Evolutionary conservation across 2,888 invertebrate species (phyloP).

Genomic region (Cheilosia variabilis): DNA sequence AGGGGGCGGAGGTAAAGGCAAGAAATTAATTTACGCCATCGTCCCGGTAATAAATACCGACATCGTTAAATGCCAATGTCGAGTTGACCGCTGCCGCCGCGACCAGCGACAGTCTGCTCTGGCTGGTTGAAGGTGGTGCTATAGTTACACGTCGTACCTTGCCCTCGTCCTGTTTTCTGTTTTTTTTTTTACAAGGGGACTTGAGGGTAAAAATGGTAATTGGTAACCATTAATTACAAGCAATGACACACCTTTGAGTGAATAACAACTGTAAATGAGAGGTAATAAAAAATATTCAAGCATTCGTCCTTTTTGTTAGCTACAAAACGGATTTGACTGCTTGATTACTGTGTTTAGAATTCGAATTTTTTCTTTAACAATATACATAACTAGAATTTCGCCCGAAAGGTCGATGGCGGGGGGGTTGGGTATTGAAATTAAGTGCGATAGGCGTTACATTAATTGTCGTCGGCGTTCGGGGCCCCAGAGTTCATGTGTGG

Average conservation of each 20-base stretch:
- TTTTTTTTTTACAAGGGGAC: conserved; percentile 18
- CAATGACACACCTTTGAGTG: conserved; percentile 76
- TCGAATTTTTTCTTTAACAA: conserved; percentile 53
- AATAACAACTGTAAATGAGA: conserved; percentile 75
- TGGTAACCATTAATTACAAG: conserved; percentile 76
- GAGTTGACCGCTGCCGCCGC: conserved; percentile 57
- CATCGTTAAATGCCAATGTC: conserved; percentile 74
- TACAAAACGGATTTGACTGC: conserved; percentile 65
- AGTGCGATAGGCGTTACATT: conserved; percentile 70
- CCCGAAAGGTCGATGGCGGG: background rate
- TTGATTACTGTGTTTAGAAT: conserved; percentile 68
- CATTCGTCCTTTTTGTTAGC: conserved; percentile 46
- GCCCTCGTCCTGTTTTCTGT: conserved; percentile 24
- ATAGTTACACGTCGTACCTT: conserved; percentile 18
- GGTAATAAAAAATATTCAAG: conserved; percentile 73
- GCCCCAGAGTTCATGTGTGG: conserved; percentile 12
- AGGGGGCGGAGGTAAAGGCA: conserved; percentile 39
- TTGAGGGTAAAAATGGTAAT: conserved; percentile 67
- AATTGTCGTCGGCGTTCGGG: conserved; percentile 50
- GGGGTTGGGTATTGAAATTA: conserved; percentile 55
- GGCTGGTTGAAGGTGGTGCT: conserved; percentile 7
- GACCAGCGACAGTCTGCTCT: conserved; percentile 39
- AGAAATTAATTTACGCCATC: conserved; percentile 76
- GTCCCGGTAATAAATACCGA: conserved; percentile 74
- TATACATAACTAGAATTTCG: conserved; percentile 28